Base-by-base conservation (phyloP, 2,797 vertebrate species). In the Tadarida brasiliensis region DNA sequence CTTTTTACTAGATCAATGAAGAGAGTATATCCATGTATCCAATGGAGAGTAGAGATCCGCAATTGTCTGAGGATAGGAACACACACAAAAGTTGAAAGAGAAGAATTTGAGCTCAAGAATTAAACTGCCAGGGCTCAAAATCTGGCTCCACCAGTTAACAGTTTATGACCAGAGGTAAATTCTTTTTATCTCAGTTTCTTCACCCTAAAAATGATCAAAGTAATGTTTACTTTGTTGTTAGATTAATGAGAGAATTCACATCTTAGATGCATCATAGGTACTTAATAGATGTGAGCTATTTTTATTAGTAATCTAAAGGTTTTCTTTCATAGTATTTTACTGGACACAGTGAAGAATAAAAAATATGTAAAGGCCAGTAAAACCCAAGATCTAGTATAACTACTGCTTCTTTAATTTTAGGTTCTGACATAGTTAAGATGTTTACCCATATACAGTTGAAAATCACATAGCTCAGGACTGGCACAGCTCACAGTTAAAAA, bases 391-490 rank as follows among this genome's bases (percentile, higher is more conserved):
- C 0, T 7, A 88, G 65, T 24, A 84, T 24, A 70, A 11, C 63
- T 76, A 47, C 9, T 65, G 30, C n/a, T 87, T 95, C 67, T 88
- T 94, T 81, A 93, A 94, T 44, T 82, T 88, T 71, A 89, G n/a
- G 44, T 24, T 54, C n/a, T 78, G 56, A 30, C 22, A 17, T 35
- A 73, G 49, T 92, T 86, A 82, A 76, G 44, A 84, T 68, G 19
- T 84, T 90, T 65, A 94, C 14, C 63, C 35, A 73, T 16, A 49
- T 86, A 19, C 47, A 77, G 73, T 39, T 85, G 82, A 80, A 84
- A 89, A 70, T 54, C 59, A 90, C 44, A 67, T 0, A 70, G 65
- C 35, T 88, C 11, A 81, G 20, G 63, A 87, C 33, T 61, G 28
- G 85, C 56, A 78, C 16, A 78, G 11, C 10, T 96, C 92, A 59